Conservation (phyloP, 2,888 invertebrate genomes). For the Micropterix aruncella region DNA sequence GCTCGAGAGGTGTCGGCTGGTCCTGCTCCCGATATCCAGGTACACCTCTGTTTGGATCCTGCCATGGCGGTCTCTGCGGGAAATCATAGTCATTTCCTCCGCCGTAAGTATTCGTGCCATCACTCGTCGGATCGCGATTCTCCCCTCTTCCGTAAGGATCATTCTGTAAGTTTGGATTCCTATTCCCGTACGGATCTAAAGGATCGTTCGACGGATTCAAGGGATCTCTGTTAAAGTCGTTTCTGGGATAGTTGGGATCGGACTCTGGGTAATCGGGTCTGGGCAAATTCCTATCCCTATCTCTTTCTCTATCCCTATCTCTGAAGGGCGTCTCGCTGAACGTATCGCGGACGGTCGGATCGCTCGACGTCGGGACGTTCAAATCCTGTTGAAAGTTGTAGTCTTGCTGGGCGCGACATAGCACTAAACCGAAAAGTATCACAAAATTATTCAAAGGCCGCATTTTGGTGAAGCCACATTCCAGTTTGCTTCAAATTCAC, state of each 20-base stretch:
- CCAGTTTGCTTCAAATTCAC: neutral
- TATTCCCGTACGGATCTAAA: conserved; percentile 5
- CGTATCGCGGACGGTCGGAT: conserved; percentile 6
- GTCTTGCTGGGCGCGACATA: neutral
- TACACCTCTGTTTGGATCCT: conserved; percentile 16
- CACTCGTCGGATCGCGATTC: too few relatives aligned
- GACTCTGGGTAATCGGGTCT: conserved; percentile 2
- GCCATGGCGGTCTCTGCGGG: conserved; percentile 6
- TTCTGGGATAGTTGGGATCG: conserved; percentile 7
- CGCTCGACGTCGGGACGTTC: neutral
- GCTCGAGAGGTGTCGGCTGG: conserved; percentile 23
- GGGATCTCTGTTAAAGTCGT: conserved; percentile 7
- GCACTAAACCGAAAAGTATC: neutral
- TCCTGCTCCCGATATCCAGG: conserved; percentile 20
- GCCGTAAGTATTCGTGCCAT: conserved; percentile 5
- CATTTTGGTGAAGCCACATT: too few relatives aligned
- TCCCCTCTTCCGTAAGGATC: conserved; percentile 4
- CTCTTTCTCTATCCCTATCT: conserved; percentile 6
- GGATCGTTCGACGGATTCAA: conserved; percentile 4
- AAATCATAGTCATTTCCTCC: conserved; percentile 17
- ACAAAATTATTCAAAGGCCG: neutral
- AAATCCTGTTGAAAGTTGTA: neutral
- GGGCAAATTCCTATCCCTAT: conserved; percentile 6
- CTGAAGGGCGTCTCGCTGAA: neutral
- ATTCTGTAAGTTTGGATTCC: conserved; percentile 8